Base-by-base conservation (phyloP, 2,888 invertebrate species). In the Epiblema foenella region DNA sequence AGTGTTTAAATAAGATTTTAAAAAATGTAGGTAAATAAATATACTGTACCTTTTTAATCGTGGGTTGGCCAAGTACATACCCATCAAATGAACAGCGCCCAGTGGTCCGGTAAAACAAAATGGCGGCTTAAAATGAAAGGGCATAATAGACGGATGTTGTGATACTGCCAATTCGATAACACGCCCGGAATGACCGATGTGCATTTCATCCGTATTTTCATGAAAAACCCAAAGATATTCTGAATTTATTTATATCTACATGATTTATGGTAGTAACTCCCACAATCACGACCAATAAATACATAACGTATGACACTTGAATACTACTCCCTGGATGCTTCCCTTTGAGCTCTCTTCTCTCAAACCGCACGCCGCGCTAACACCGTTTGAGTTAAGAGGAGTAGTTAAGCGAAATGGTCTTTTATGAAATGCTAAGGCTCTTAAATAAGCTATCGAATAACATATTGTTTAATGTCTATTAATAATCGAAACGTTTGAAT, bases 111-210 rank as follows among this genome's bases (percentile, higher is more conserved):
- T 46, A 37, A 39, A 59, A 59, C 67, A 59, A 51, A 67, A 68
- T 51, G 51, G 39, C 24, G 20, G 37, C 18, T 51, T 49, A 69
- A 69, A 69, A 64, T 69, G 64, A 63, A 62, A 52, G 20, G 18
- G 62, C 39, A 62, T 56, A 69, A 63, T 56, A 58, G 63, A 18
- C 37, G 39, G 49, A 39, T 63, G 37, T 56, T 17, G 46, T 57
- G 57, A 64, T 57, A 62, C 29, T 29, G 39, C 24, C 64, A 18
- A 17, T 37, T 64, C 64, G 64, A 49, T 57, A 49, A 62, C 63
- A 64, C 51, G 20, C 54, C 17, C 56, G 18, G 57, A 57, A 64
- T 58, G 57, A 51, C 63, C 56, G 49, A 69, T 67, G 51, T 68
- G 67, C 59, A 59, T 67, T 51, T 17, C 37, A 51, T 20, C 49